phyloP scores from a whole-genome alignment of 2,113 vertebrate species.

The Megaptera novaeangliae region DNA sequence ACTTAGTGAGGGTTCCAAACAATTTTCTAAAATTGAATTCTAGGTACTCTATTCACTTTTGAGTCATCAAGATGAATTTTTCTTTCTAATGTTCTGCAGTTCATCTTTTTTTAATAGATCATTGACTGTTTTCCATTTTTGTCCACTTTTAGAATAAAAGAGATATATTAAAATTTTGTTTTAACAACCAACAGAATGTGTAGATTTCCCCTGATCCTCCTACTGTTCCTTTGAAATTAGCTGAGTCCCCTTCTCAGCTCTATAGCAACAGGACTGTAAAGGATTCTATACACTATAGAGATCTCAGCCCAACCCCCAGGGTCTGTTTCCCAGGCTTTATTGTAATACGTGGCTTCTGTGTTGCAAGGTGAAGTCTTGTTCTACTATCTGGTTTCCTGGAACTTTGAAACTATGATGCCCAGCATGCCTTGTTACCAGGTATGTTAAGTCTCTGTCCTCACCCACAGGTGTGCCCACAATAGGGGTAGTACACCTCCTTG shows the following conservation, averaged over 20 bases:
- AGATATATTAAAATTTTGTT: not conserved
- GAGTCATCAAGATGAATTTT: conserved; percentile 51
- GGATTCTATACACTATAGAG: not conserved
- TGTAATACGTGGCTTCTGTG: not conserved
- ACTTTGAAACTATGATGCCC: not conserved
- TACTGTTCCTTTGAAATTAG: not conserved
- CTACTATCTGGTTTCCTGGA: not conserved
- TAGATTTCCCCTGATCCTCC: not conserved
- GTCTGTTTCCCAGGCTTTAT: not conserved
- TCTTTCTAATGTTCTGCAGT: conserved; percentile 43
- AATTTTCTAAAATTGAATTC: conserved; percentile 59
- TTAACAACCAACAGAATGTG: not conserved
- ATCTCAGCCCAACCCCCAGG: not conserved
- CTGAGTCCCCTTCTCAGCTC: not conserved
- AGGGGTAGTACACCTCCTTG: not conserved
- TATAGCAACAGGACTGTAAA: not conserved
- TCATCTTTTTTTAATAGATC: conserved; percentile 6
- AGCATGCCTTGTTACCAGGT: not conserved
- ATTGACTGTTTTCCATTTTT: not conserved
- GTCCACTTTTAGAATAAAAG: conserved; percentile 37
- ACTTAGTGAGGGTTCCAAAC: not conserved
- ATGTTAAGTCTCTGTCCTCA: not conserved
- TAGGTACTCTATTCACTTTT: conserved; percentile 5
- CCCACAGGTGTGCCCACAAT: not conserved
- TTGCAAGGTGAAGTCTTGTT: not conserved